phyloP scores from a whole-genome alignment of 92 coral and sea anemone species.

The Nematostella vectensis region DNA sequence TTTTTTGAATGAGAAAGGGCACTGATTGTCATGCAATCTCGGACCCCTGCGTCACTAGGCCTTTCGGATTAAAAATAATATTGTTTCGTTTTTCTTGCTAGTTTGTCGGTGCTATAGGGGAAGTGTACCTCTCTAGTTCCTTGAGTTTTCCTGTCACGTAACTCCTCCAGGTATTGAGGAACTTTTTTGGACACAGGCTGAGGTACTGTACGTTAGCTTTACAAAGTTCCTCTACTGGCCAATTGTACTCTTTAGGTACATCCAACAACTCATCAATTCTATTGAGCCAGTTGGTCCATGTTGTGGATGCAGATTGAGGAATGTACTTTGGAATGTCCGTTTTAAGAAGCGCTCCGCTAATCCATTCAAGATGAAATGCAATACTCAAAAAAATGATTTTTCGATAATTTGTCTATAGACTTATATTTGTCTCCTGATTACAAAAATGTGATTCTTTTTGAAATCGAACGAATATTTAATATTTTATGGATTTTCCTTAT shows the following conservation, averaged over 20 bases:
- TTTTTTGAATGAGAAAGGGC: too few species aligned
- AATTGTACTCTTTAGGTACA: constrained; percentile 14
- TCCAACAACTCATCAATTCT: constrained; percentile 6
- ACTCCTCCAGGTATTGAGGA: constrained; percentile 12
- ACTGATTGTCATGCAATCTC: not conserved
- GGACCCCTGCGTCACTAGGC: not conserved
- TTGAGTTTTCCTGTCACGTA: constrained; percentile 18
- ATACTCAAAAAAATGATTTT: too few species aligned
- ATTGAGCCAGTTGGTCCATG: constrained; percentile 19
- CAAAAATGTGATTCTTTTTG: too few species aligned
- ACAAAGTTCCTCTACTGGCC: constrained; percentile 15
- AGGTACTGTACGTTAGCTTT: not conserved
- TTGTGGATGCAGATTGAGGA: constrained; percentile 8
- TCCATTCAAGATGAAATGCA: too few species aligned
- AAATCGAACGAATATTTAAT: too few species aligned
- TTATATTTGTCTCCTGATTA: too few species aligned
- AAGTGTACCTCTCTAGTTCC: constrained; percentile 25
- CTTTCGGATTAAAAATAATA: not conserved
- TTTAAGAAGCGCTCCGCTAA: too few species aligned
- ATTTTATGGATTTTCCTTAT: too few species aligned
- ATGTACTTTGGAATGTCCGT: constrained; percentile 39
- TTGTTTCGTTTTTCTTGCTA: not conserved
- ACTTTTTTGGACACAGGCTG: constrained; percentile 1
- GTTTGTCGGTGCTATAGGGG: too few species aligned
- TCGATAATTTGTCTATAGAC: too few species aligned